Conservation (phyloP, 2,797 vertebrate species). For the Pampus argenteus region DNA sequence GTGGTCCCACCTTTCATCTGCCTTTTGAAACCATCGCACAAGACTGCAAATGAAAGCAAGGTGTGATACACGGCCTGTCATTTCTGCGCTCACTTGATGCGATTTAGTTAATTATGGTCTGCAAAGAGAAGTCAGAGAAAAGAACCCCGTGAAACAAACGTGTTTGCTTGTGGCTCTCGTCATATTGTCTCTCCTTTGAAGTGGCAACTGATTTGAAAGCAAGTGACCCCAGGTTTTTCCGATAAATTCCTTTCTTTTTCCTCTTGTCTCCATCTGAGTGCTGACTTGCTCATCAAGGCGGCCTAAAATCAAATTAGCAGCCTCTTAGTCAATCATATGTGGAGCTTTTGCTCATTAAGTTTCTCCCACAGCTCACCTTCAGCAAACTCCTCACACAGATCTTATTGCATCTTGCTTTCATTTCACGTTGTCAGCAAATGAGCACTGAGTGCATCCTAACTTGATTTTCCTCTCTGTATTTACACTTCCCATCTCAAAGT, state of each 20-base stretch:
- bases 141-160: slow-evolving; percentile 29
- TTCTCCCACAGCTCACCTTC: slow-evolving; percentile 66
- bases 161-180: neutral
- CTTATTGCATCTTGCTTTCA: slow-evolving; percentile 62
- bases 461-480: slow-evolving; percentile 64
- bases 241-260: neutral
- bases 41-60: slow-evolving; percentile 48
- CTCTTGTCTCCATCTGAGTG: slow-evolving; percentile 15
- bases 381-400: slow-evolving; percentile 45
- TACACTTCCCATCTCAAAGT: slow-evolving; percentile 67
- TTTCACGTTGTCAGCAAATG: slow-evolving; percentile 68
- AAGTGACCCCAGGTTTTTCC: slow-evolving; percentile 38
- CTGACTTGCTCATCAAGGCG: slow-evolving; percentile 58
- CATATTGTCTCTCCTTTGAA: slow-evolving; percentile 36
- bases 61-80: slow-evolving; percentile 67
- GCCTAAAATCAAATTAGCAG: slow-evolving; percentile 62
- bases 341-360: slow-evolving; percentile 53
- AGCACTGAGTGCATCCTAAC: slow-evolving; percentile 67
- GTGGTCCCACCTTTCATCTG: slow-evolving; percentile 50
- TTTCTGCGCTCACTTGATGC: slow-evolving; percentile 39
- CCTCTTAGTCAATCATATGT: slow-evolving; percentile 68
- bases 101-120: slow-evolving; percentile 69
- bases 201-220: slow-evolving; percentile 46
- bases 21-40: slow-evolving; percentile 22
- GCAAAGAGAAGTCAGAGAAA: slow-evolving; percentile 38